phyloP scores from a whole-genome alignment of 2,797 vertebrate species.

The Emydoidea blandingii region DNA sequence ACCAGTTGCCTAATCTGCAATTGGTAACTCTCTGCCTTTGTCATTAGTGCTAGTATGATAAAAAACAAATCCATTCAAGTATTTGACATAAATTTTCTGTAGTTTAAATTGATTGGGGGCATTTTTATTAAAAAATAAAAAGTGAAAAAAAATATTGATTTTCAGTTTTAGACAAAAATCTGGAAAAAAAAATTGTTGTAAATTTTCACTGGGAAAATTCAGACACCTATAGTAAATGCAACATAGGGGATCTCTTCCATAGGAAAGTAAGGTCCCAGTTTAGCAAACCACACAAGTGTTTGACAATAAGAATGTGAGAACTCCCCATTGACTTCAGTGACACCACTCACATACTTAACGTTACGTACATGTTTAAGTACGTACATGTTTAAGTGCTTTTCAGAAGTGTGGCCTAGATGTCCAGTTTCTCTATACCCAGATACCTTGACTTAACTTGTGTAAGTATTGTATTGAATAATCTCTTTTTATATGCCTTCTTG shows the following conservation, averaged over 20 bases:
- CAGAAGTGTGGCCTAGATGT: not conserved
- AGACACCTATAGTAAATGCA: not conserved
- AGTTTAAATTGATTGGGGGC: not conserved
- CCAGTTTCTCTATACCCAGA: not conserved
- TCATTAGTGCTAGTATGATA: not conserved
- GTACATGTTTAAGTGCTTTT: not conserved
- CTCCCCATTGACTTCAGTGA: not conserved
- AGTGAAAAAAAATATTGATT: not conserved
- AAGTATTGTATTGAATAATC: not conserved
- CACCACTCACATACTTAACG: not conserved
- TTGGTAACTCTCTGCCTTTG: not conserved
- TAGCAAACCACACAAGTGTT: not conserved
- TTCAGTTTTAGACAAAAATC: not conserved
- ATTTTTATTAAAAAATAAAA: not conserved
- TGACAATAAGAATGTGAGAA: too few relatives aligned
- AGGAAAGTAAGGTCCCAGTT: not conserved
- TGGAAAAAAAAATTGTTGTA: not conserved
- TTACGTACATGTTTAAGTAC: not conserved
- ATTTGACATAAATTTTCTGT: not conserved
- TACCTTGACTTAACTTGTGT: not conserved
- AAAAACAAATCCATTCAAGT: not conserved
- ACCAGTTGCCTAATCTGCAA: not conserved
- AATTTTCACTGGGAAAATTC: not conserved
- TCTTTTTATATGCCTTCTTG: not conserved
- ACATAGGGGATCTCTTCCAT: not conserved